These are phyloP conservation scores for Hippopotamus amphibius DNA, from an alignment of 2,113 vertebrate species.

Conservation along the genomic window DNA sequence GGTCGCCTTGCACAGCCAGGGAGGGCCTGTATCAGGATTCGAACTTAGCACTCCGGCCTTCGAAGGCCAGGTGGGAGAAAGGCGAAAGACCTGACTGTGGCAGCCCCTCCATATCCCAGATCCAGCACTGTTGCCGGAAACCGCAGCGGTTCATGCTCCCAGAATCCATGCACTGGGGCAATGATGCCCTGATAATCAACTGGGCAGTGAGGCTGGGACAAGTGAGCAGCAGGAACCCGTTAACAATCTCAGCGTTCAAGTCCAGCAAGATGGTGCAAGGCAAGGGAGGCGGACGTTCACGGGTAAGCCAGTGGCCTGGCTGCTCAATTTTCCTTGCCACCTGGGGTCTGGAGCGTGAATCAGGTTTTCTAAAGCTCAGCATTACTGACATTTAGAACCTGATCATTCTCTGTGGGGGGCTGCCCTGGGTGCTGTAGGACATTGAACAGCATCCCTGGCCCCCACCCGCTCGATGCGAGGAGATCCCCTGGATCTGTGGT, in stretches of 20 bases:
- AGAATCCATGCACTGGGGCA: background rate
- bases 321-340: rapidly evolving
- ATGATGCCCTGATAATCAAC: background rate
- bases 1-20: rapidly evolving
- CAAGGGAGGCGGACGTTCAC: rapidly evolving
- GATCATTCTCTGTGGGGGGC: too few relatives aligned
- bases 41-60: background rate
- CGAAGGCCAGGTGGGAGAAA: background rate
- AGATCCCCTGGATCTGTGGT: background rate
- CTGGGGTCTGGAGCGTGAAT: rapidly evolving
- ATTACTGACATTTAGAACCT: rapidly evolving
- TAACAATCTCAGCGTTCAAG: rapidly evolving
- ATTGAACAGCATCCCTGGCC: background rate
- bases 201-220: background rate
- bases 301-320: rapidly evolving
- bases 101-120: background rate
- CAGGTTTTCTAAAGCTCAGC: background rate
- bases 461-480: background rate
- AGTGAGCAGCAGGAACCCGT: rapidly evolving
- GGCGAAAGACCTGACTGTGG: rapidly evolving
- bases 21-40: background rate
- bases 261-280: background rate
- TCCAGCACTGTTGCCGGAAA: background rate
- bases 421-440: rapidly evolving
- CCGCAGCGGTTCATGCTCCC: rapidly evolving